Base-by-base conservation (phyloP, 2,113 vertebrate species). In the Hypocryptadius cinnamomeus region DNA sequence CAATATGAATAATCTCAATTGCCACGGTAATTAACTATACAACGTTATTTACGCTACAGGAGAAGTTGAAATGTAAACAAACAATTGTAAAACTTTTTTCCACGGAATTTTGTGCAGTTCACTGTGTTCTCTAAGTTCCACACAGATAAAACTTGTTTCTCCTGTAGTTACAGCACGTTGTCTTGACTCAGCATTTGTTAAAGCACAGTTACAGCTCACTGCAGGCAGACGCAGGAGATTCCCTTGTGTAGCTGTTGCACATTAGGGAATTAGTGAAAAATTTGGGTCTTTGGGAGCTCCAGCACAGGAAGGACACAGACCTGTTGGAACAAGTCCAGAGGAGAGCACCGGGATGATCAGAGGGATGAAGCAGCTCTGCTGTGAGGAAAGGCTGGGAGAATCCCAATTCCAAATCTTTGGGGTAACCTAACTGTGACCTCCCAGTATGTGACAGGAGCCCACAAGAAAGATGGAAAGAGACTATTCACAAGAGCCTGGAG, bases 121-220 rank as follows among this genome's bases (percentile, higher is more conserved):
- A 1, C 3, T 24, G 59, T 17, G 45, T 31, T 9, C 6, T 13
- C 6, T 3, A 2, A 64, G 50, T 39, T 19, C 0, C 0, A 2
- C 42, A 6, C 22, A 11, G 90, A 61, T 37, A n/a, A 53, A 83
- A 89, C 79, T 57, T 4, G 57, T 85, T 91, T 76, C 85, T 82
- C 66, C 19, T 25, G 66, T 13, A 31, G 37, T 44, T 45, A 3
- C 13, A 4, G 57, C 70, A 12, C 2, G 1, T 45, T 39, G 72
- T 9, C 78, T 85, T 92, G 94, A 89, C 93, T 94, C 93, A 76
- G 74, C 40, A 0, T 56, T 77, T 72, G 3, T 51, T 66, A 23
- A 21, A 79, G 57, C 22, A 0, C 22, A 8, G 47, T 47, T 30
- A 25, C 47, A 30, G 19, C 64, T 51, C 1, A 0, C 51, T 40